These are phyloP conservation scores for Sphaerophoria rueppellii DNA, from an alignment of 2,888 invertebrate genomes.

Conservation along the genomic window DNA sequence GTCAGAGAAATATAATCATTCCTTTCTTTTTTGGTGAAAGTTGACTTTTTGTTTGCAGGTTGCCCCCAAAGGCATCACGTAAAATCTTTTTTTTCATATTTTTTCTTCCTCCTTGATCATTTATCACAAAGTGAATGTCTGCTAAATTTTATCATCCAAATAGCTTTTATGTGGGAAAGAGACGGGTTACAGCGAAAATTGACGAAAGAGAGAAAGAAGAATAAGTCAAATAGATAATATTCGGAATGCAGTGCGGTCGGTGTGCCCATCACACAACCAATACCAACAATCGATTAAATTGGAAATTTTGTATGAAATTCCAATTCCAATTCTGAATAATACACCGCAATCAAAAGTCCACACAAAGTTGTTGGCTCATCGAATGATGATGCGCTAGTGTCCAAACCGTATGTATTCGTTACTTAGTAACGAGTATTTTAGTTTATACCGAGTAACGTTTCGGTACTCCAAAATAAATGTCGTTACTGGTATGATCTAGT, in stretches of 20 bases:
- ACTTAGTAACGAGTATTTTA: too few species aligned
- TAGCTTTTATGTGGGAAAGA: background rate
- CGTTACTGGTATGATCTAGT: too few species aligned
- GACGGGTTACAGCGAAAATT: too few species aligned
- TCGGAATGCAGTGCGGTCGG: background rate
- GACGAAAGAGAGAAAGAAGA: background rate
- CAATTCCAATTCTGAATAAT: conserved; percentile 46
- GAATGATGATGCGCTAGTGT: background rate
- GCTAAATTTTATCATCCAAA: conserved; percentile 36
- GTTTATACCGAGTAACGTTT: too few species aligned
- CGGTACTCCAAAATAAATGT: too few species aligned
- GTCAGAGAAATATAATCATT: background rate
- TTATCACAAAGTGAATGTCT: conserved; percentile 49
- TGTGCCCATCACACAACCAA: background rate
- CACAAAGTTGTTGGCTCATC: conserved; percentile 46
- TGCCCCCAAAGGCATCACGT: conserved; percentile 55
- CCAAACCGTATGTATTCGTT: background rate
- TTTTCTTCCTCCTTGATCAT: conserved; percentile 3
- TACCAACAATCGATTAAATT: conserved; percentile 63
- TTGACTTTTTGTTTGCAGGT: conserved; percentile 31
- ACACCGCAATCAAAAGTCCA: conserved; percentile 64
- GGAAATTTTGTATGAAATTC: conserved; percentile 62
- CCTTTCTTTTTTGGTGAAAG: conserved; percentile 10
- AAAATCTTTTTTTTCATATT: conserved; percentile 29
- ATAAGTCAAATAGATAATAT: conserved; percentile 23